Base-by-base conservation (phyloP, 2,113 vertebrate species). In the Aramus guarauna region DNA sequence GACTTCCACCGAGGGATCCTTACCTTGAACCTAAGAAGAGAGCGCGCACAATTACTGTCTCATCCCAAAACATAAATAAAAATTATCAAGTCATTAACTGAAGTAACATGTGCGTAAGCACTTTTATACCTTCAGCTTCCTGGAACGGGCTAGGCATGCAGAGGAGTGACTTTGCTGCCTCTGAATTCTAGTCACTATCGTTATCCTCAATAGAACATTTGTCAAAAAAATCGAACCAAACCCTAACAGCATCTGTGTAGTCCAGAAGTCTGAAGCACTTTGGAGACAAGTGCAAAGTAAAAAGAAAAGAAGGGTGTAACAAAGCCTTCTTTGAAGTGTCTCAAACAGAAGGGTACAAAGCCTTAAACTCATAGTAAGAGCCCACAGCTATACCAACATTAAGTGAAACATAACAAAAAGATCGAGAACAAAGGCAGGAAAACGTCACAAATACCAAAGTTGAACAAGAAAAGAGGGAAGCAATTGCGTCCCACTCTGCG, bases 1-100 rank as follows among this genome's bases (percentile, higher is more conserved):
- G 97, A 99, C 99, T 98, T 99, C 99, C 97, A 99, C 98, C 8
- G 99, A 99, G 73, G 99, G 99, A 88, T 99, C 99, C 91, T 99
- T 99, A 52, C 99, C 99, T 98, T 99, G 99, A 91, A 99, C 99
- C 99, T 99, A 88, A 53, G 91, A 76, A 58, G 19, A 90, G 15
- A 92, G 91, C 1, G n/a, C 27, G 22, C 72, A 86, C 9, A 85
- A 47, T 92, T 84, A 96, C 47, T 23, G 45, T 17, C n/a, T 78
- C 71, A 80, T 39, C 50, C 73, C 56, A 39, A 78, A 75, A 39
- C 1, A 8, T 0, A 15, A 4, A 15, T 3, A 9, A 32, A 53
- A 60, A 12, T 3, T 14, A 48, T 17, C 34, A 48, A 34, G 37
- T 6, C 47, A 56, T 0, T 9, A 45, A 68, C 11, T 4, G 5